Percentiles rank a stretch among this genome's conserved stretches.
phyloP scores from a whole-genome alignment of 2,888 invertebrate species.

The Lissocephala sabroskyi region DNA sequence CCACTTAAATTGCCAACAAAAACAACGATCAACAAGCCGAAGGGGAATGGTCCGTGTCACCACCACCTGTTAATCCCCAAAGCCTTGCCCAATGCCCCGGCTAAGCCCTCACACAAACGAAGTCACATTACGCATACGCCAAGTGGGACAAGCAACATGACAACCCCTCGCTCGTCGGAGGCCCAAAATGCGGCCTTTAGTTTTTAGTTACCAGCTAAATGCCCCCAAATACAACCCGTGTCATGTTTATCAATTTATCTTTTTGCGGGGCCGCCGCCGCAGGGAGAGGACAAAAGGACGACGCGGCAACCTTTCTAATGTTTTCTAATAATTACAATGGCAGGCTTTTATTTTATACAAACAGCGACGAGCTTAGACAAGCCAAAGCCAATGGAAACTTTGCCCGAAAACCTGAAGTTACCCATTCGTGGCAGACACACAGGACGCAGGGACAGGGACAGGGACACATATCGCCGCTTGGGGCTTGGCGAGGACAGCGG shows the following conservation, averaged over 20 bases:
- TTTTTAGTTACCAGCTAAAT: no score
- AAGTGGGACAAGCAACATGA: slow-evolving; percentile 17
- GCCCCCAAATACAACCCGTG: slow-evolving; percentile 11
- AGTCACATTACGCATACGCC: slow-evolving; percentile 41
- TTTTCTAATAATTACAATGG: slow-evolving; percentile 53
- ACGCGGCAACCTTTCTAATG: slow-evolving; percentile 36
- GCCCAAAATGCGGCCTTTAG: no score
- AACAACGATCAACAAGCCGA: neutral
- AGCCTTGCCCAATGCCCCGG: no score
- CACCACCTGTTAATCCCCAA: no score
- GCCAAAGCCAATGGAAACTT: no score
- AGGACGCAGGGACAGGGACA: slow-evolving; percentile 4
- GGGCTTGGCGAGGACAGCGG: slow-evolving; percentile 3
- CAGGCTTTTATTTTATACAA: slow-evolving; percentile 32
- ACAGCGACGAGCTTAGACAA: neutral
- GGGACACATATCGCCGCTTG: neutral
- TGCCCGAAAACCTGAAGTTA: no score
- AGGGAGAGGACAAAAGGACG: slow-evolving; percentile 9
- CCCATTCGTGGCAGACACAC: neutral
- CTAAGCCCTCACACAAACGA: slow-evolving; percentile 8
- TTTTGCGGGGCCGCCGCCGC: slow-evolving; percentile 8
- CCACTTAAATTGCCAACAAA: slow-evolving; percentile 2
- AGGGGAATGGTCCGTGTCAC: no score
- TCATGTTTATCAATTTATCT: slow-evolving; percentile 42
- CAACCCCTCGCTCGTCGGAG: slow-evolving; percentile 21